phyloP scores from a whole-genome alignment of 1,140 invertebrate genomes.

The Pantala flavescens region DNA sequence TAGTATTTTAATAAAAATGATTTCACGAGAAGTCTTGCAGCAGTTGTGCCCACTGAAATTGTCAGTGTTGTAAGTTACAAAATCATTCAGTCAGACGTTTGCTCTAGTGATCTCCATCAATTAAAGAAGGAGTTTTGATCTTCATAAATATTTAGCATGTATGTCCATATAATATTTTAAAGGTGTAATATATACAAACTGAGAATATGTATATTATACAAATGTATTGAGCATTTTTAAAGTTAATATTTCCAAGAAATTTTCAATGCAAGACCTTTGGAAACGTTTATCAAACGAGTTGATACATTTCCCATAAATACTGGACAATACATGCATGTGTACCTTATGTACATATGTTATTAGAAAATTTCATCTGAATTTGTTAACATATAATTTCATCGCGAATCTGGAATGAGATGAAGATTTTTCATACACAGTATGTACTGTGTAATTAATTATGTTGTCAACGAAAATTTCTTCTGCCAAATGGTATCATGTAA shows the following conservation, averaged over 20 bases:
- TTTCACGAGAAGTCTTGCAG: neutral
- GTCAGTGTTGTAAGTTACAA: neutral
- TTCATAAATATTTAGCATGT: neutral
- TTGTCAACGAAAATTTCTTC: neutral
- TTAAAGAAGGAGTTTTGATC: neutral
- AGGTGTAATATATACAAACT: neutral
- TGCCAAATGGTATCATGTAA: neutral
- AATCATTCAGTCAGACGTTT: neutral
- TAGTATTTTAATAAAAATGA: neutral
- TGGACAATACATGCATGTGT: constrained; percentile 3
- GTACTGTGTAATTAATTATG: neutral
- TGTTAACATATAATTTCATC: neutral
- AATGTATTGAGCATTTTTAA: neutral
- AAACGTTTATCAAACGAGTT: neutral
- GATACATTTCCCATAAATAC: neutral
- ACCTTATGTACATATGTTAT: neutral
- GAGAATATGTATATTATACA: neutral
- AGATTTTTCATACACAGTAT: neutral
- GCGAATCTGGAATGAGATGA: neutral
- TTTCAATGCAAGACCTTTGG: neutral
- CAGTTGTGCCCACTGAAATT: neutral
- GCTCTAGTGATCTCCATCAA: neutral
- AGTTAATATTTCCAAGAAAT: neutral
- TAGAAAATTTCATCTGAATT: neutral
- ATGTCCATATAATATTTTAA: neutral